Evolutionary conservation across 2,113 vertebrate species (phyloP).

Genomic region (Rhabdomys dilectus): DNA sequence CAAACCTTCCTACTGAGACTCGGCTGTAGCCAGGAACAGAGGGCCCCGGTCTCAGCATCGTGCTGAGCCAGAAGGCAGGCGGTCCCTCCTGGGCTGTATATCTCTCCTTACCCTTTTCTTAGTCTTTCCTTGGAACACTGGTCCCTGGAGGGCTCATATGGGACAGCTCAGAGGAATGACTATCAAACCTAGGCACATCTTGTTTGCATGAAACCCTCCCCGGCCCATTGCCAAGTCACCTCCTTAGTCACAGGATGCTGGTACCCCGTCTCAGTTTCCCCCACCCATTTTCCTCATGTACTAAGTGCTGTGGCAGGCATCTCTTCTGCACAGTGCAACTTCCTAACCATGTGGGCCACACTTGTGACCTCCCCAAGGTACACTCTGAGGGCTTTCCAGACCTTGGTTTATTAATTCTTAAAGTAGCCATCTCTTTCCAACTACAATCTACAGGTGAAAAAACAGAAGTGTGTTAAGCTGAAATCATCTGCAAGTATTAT

Average conservation of each 20-base stretch:
- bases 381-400: background rate
- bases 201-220: background rate
- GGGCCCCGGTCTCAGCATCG: background rate
- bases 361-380: background rate
- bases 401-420: background rate
- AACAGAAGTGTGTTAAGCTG: background rate
- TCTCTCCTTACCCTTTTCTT: background rate
- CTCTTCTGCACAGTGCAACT: background rate
- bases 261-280: background rate
- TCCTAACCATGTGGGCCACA: background rate
- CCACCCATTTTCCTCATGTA: accelerated
- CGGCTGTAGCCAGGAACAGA: background rate
- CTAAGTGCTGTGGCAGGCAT: background rate
- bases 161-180: background rate
- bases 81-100: background rate
- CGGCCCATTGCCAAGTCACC: background rate
- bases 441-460: background rate
- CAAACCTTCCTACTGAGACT: background rate
- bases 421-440: background rate
- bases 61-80: background rate
- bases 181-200: background rate
- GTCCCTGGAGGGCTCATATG: background rate
- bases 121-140: background rate
- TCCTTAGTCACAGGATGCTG: background rate
- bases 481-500: background rate